These are phyloP conservation scores for Meriones psammophilus DNA, from an alignment of 2,797 vertebrate species.

Conservation along the genomic window DNA sequence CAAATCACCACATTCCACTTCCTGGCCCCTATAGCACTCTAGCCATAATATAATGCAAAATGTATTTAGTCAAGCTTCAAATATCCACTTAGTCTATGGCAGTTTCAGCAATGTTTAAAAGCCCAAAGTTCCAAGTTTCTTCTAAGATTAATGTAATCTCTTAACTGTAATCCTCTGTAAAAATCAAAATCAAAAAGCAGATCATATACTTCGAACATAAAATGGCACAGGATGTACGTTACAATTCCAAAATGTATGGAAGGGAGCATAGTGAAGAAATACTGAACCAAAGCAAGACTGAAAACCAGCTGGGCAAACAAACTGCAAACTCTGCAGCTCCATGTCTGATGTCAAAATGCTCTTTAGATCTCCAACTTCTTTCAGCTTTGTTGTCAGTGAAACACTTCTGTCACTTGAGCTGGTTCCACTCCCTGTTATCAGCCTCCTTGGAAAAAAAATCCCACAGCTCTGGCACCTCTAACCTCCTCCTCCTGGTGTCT, in stretches of 20 bases:
- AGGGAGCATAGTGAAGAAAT: not conserved
- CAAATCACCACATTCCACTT: not conserved
- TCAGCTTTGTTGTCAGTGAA: not conserved
- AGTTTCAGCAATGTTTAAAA: not conserved
- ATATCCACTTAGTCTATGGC: not conserved
- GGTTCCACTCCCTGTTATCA: not conserved
- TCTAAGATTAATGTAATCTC: not conserved
- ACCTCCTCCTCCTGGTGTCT: not conserved
- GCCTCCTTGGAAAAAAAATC: not conserved
- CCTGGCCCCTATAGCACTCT: not conserved
- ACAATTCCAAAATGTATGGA: not conserved
- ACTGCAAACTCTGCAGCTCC: not conserved
- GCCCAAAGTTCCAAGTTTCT: not conserved
- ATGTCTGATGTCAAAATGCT: not conserved
- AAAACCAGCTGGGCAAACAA: not conserved
- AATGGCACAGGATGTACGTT: not conserved
- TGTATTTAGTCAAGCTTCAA: not conserved
- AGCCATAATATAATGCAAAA: not conserved
- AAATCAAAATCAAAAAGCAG: not conserved
- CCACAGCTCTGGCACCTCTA: not conserved
- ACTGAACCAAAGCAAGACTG: not conserved
- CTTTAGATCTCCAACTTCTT: not conserved
- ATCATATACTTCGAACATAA: not conserved
- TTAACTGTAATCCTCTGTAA: not conserved
- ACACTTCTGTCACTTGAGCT: not conserved